Conservation (phyloP, 1,140 invertebrate genomes). For the Varroa destructor region DNA sequence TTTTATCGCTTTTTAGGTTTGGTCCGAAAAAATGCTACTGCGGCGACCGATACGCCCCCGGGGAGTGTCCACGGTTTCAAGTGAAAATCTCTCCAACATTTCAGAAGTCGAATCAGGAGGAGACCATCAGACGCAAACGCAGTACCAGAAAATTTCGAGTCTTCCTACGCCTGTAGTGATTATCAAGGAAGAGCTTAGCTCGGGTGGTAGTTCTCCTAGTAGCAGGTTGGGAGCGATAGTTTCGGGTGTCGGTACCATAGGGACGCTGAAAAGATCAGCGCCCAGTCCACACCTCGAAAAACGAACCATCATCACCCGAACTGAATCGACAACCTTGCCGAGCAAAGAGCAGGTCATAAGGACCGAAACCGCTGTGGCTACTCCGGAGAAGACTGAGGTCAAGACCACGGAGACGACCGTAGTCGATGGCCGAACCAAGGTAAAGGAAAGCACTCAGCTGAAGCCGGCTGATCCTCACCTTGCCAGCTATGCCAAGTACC, state of each 20-base stretch:
- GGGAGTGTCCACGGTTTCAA: slow-evolving; percentile 20
- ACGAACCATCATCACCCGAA: slow-evolving; percentile 13
- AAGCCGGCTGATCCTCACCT: slow-evolving; percentile 15
- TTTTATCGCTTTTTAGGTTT: not conserved
- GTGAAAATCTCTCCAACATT: slow-evolving; percentile 17
- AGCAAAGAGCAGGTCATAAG: not conserved
- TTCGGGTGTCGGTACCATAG: too few species aligned
- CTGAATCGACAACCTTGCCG: slow-evolving; percentile 19
- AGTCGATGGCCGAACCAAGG: slow-evolving; percentile 11
- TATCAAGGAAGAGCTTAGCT: slow-evolving; percentile 7
- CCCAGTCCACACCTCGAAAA: slow-evolving; percentile 19
- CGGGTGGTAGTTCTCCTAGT: slow-evolving; percentile 4
- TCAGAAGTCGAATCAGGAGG: slow-evolving; percentile 3
- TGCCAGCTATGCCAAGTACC: slow-evolving; percentile 7
- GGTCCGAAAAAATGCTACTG: slow-evolving; percentile 3
- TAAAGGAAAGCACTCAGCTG: slow-evolving; percentile 2
- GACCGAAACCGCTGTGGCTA: slow-evolving; percentile 24
- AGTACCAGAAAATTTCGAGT: slow-evolving; percentile 21
- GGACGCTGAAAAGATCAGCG: not conserved
- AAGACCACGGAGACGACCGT: slow-evolving; percentile 14
- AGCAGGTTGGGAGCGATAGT: not conserved
- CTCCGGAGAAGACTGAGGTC: slow-evolving; percentile 25
- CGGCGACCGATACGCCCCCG: not conserved
- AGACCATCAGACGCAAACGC: not conserved
- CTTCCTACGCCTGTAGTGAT: slow-evolving; percentile 6